Evolutionary conservation across 2,888 invertebrate genomes (phyloP).

Genomic region (Agrotis ipsilon): DNA sequence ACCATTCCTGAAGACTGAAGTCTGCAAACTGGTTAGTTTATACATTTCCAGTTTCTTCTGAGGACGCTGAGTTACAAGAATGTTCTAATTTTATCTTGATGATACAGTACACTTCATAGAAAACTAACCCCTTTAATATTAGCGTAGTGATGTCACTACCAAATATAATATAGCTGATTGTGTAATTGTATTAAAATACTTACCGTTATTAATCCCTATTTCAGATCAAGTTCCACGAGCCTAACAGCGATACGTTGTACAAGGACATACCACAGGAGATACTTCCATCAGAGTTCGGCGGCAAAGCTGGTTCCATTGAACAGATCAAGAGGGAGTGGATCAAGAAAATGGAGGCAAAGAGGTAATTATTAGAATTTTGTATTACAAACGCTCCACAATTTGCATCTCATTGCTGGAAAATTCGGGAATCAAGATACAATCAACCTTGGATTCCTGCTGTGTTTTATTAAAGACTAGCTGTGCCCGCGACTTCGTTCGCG

Average conservation of each 20-base stretch:
- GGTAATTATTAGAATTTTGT: slow-evolving; percentile 77
- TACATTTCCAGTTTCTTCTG: too few relatives aligned
- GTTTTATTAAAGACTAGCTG: not conserved
- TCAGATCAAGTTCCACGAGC: slow-evolving; percentile 93
- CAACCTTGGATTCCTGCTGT: not conserved
- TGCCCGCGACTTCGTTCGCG: too few relatives aligned
- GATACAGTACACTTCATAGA: not conserved
- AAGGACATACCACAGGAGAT: slow-evolving; percentile 92
- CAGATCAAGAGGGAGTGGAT: slow-evolving; percentile 92
- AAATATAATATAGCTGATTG: too few relatives aligned
- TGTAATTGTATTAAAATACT: too few relatives aligned
- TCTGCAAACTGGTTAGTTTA: slow-evolving; percentile 92
- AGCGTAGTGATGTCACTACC: too few relatives aligned
- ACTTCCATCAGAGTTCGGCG: slow-evolving; percentile 93
- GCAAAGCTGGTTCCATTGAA: slow-evolving; percentile 91
- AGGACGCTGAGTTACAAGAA: too few relatives aligned
- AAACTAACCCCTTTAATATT: too few relatives aligned
- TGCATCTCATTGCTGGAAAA: not conserved
- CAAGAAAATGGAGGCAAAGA: slow-evolving; percentile 91
- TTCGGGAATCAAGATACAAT: not conserved
- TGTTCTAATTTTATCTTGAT: too few relatives aligned
- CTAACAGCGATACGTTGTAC: slow-evolving; percentile 92
- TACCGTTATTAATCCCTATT: slow-evolving; percentile 23
- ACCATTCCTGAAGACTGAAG: slow-evolving; percentile 93
- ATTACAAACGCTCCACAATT: not conserved